phyloP scores from a whole-genome alignment of 2,797 vertebrate species.

The Sciaenops ocellatus region DNA sequence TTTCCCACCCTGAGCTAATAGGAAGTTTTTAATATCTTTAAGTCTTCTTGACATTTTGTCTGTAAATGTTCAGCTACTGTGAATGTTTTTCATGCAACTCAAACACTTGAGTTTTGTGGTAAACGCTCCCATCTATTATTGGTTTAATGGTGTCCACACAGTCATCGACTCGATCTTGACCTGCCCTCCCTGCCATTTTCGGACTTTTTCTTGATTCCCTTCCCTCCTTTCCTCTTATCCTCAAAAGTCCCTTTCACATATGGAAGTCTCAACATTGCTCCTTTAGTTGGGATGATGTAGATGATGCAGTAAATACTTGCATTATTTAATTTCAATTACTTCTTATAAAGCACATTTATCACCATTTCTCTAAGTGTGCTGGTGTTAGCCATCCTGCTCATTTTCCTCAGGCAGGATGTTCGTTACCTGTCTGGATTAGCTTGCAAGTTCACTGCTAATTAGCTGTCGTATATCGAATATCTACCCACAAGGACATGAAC shows the following conservation, averaged over 20 bases:
- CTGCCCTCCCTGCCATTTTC: conserved; percentile 7
- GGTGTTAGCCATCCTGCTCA: not conserved
- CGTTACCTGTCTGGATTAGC: not conserved
- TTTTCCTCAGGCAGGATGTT: not conserved
- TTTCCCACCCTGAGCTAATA: conserved; percentile 1
- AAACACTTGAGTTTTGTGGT: too few relatives aligned
- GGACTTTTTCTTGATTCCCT: not conserved
- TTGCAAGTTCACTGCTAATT: conserved; percentile 3
- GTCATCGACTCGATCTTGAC: conserved; percentile 5
- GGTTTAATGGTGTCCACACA: not conserved
- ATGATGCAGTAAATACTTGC: too few relatives aligned
- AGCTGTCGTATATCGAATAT: not conserved
- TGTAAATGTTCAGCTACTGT: too few relatives aligned
- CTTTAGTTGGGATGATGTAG: too few relatives aligned
- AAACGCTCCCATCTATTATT: not conserved
- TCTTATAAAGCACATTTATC: not conserved
- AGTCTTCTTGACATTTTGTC: too few relatives aligned
- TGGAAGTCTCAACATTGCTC: not conserved
- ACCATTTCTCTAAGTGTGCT: not conserved
- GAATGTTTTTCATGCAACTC: too few relatives aligned
- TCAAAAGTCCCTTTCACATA: not conserved
- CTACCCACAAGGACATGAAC: not conserved
- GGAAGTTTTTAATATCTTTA: not conserved
- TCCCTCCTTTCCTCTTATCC: not conserved
- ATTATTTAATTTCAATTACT: too few relatives aligned